phyloP scores from a whole-genome alignment of 2,888 invertebrate species.

The Orchesellides sinensis region DNA sequence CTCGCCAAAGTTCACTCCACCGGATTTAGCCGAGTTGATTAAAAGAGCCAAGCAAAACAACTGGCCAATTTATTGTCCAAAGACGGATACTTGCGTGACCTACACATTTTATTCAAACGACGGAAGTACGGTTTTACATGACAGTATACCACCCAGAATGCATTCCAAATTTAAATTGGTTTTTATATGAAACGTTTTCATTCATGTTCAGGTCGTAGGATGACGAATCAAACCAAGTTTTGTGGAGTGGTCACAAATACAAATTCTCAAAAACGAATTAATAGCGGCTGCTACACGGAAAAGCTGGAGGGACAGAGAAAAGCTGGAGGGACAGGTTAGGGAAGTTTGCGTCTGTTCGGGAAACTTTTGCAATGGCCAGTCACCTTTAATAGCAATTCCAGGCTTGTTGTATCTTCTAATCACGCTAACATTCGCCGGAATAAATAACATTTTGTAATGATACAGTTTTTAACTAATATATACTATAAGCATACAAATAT shows the following conservation, averaged over 20 bases:
- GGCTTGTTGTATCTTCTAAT: no score
- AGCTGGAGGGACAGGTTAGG: slow-evolving; percentile 19
- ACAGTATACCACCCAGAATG: background rate
- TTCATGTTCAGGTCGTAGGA: slow-evolving; percentile 7
- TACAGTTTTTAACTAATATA: no score
- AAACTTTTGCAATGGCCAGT: slow-evolving; percentile 26
- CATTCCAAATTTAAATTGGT: no score
- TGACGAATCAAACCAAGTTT: slow-evolving; percentile 53
- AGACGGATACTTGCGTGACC: slow-evolving; percentile 38
- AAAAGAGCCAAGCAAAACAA: slow-evolving; percentile 13
- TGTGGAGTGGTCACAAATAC: slow-evolving; percentile 53
- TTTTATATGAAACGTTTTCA: background rate
- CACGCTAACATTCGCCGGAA: no score
- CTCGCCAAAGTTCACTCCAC: slow-evolving; percentile 1
- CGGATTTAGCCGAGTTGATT: slow-evolving; percentile 24
- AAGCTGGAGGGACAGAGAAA: slow-evolving; percentile 29
- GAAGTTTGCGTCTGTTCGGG: slow-evolving; percentile 54
- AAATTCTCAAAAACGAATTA: background rate
- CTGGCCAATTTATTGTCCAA: slow-evolving; percentile 44
- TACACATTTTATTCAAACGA: slow-evolving; percentile 30
- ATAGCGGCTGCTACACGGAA: slow-evolving; percentile 33
- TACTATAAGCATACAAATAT: no score
- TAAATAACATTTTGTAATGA: no score
- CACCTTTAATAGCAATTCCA: no score
- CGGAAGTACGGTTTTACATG: slow-evolving; percentile 2